These are phyloP conservation scores for Saimiri boliviensis DNA, from an alignment of 2,113 vertebrate species.

Conservation along the genomic window DNA sequence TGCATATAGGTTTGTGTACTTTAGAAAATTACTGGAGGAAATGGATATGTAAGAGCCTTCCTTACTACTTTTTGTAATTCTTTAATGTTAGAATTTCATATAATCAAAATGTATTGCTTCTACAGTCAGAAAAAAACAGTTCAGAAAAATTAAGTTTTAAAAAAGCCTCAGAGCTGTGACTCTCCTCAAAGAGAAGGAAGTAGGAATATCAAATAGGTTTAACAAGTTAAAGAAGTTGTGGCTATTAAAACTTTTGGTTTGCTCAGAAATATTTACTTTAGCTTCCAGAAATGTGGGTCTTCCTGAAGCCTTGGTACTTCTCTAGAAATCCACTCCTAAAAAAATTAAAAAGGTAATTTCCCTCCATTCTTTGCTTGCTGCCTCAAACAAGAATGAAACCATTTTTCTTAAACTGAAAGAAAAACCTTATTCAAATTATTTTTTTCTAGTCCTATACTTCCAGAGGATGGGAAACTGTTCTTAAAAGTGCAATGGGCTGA, in stretches of 20 bases:
- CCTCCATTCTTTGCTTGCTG: not conserved
- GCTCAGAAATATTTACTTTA: conserved; percentile 27
- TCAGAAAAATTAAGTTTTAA: not conserved
- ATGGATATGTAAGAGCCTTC: not conserved
- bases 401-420: not conserved
- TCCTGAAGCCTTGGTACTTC: not conserved
- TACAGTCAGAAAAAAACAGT: not conserved
- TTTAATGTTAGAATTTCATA: conserved; percentile 3
- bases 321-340: not conserved
- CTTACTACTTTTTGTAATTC: not conserved
- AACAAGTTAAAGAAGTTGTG: not conserved
- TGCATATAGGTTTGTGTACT: not conserved
- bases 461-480: conserved; percentile 8
- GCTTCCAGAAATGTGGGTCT: not conserved
- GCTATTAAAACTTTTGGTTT: not conserved
- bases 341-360: not conserved
- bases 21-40: not conserved
- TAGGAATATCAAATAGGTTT: not conserved
- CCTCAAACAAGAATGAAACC: not conserved
- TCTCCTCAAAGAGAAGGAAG: not conserved
- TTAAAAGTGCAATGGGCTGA: conserved; percentile 20
- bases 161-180: not conserved
- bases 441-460: not conserved
- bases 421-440: conserved; percentile 34
- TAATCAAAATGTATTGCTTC: conserved; percentile 31